A percentile compares a stretch with the other conserved stretches of the same genome.
Conservation (phyloP, 2,113 vertebrate species). For the Noctilio leporinus region DNA sequence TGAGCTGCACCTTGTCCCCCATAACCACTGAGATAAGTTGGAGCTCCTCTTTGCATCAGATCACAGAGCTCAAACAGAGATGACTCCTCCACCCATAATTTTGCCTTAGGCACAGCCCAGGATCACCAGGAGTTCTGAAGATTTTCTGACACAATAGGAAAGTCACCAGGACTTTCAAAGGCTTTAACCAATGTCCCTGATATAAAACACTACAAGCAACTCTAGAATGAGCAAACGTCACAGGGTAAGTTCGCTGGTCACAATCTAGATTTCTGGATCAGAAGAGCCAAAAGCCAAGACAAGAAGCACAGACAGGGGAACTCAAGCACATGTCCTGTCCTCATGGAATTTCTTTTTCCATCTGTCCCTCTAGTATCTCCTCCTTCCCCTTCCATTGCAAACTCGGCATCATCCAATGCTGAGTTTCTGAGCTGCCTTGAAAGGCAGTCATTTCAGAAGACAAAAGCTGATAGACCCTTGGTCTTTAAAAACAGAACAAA, state of each 20-base stretch:
- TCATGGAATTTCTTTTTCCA: background rate
- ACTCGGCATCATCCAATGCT: background rate
- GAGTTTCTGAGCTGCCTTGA: background rate
- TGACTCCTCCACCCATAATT: background rate
- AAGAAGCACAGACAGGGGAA: background rate
- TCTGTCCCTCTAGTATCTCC: background rate
- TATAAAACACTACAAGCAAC: rapidly evolving
- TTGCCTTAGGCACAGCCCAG: background rate
- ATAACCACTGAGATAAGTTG: background rate
- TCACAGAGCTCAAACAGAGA: background rate
- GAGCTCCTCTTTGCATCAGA: background rate
- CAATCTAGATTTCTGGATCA: background rate
- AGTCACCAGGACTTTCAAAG: background rate
- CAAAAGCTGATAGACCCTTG: background rate
- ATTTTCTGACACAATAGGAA: background rate
- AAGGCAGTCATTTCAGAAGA: background rate
- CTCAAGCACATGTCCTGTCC: background rate
- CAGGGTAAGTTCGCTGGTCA: background rate
- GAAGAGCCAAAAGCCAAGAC: background rate
- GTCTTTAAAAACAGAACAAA: background rate
- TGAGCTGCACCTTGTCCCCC: background rate
- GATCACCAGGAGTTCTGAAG: background rate
- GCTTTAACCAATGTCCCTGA: background rate
- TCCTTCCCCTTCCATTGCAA: background rate
- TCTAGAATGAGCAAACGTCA: background rate